Conservation (phyloP, 1,140 invertebrate species). For the Melipona quadrifasciata region DNA sequence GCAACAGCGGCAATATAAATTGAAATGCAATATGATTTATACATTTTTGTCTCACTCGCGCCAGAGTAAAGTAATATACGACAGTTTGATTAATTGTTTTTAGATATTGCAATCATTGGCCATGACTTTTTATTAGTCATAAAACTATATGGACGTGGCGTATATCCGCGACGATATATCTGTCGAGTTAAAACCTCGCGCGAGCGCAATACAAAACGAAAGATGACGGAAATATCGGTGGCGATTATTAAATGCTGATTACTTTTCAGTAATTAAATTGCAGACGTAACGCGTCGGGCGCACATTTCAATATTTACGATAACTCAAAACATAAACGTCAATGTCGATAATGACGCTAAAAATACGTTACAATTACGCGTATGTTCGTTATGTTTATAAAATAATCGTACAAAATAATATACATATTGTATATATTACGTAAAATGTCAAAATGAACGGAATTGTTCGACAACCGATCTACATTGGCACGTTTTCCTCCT, state of each 20-base stretch:
- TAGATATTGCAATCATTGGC: background rate
- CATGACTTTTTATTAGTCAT: background rate
- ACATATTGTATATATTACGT: background rate
- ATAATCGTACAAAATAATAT: background rate
- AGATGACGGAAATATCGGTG: background rate
- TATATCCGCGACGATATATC: background rate
- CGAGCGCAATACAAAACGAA: background rate
- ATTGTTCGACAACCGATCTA: background rate
- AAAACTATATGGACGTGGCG: background rate
- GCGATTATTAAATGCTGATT: background rate
- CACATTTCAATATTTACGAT: background rate
- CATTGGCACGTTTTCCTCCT: slow-evolving; percentile 1
- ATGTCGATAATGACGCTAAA: background rate
- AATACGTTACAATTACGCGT: background rate
- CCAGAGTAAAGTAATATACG: background rate
- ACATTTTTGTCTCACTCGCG: background rate
- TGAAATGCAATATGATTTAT: background rate
- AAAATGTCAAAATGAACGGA: too few relatives aligned
- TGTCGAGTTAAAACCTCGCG: background rate
- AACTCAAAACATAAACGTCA: background rate
- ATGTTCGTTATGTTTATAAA: background rate
- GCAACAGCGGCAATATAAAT: background rate
- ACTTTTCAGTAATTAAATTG: background rate
- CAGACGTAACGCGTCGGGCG: background rate
- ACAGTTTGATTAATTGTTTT: background rate